phyloP scores from a whole-genome alignment of 2,113 vertebrate genomes.

The Colinus virginianus region DNA sequence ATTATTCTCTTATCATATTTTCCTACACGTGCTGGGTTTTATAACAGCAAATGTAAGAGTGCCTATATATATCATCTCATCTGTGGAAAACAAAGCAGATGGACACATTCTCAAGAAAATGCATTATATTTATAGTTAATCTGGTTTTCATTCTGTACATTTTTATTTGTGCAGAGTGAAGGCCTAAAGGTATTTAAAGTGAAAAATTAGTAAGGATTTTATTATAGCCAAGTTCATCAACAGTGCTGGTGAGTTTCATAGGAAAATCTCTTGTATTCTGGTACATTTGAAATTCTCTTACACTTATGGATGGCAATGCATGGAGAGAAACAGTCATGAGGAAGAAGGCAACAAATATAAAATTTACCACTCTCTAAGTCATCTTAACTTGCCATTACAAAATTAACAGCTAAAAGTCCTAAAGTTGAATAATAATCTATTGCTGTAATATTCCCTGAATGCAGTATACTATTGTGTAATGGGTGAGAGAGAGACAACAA shows the following conservation, averaged over 20 bases:
- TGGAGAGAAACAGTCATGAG: neutral
- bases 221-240: neutral
- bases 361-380: neutral
- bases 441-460: neutral
- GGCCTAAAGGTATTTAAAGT: neutral
- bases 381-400: neutral
- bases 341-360: neutral
- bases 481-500: neutral
- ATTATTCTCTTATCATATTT: rapidly evolving
- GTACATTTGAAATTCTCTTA: neutral
- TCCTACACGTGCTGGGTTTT: rapidly evolving
- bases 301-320: neutral
- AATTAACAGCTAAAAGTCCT: neutral
- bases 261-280: neutral
- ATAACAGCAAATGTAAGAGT: neutral
- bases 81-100: neutral
- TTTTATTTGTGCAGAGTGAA: neutral
- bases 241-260: neutral
- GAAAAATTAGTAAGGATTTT: neutral
- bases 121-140: neutral
- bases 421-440: neutral
- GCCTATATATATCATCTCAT: neutral
- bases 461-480: neutral
- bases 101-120: neutral
- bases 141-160: neutral